Evolutionary conservation across 2,888 invertebrate genomes (phyloP), one percentile per base, ranked within the genome.

Genomic region (Anaspis maculata): DNA sequence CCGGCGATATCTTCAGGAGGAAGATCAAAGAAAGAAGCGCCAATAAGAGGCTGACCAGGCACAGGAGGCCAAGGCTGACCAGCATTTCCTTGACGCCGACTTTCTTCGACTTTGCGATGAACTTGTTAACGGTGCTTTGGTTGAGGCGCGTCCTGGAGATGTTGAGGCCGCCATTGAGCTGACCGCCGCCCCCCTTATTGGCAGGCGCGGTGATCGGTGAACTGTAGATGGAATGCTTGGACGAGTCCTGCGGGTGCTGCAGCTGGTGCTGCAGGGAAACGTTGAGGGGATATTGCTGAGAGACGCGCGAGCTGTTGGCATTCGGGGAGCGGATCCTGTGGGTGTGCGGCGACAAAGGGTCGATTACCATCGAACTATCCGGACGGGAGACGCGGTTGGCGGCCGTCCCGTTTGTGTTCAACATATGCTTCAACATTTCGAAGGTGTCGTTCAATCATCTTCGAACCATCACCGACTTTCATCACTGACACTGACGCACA

Each of bases 11-110:
- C 71, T 87, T 84, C 55, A 90, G 69, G 44, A 90, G 71, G 58
- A 91, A 88, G 57, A 90, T 78, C 44, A 92, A 67, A 29, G 90
- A 88, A 36, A 92, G 70, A 49, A 88, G 67, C 7, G 89, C 88
- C 49, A 92, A 70, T 29, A 92, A 68, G 28, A 92, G 68, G 36
- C 91, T 89, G 48, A 90, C 83, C 48, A 92, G 72, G 58, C 90
- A 90, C 48, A 92, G 66, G 27, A 92, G 66, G 13, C 88, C 90
- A 43, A 92, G 69, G 37, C 89, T 89, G 30, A 88, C 84, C 35
- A 91, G 70, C 62, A 86, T 86, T 66, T 89, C 89, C 51, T 77
- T 74, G 23, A 81, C 74, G 16, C 81, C 81, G 25, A 64, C 72
- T 60, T 64, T 73, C 54, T 69, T 73, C 54, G 60, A 69, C 49